Evolutionary conservation across 2,113 vertebrate genomes (phyloP).

Genomic region (Pteronura brasiliensis): DNA sequence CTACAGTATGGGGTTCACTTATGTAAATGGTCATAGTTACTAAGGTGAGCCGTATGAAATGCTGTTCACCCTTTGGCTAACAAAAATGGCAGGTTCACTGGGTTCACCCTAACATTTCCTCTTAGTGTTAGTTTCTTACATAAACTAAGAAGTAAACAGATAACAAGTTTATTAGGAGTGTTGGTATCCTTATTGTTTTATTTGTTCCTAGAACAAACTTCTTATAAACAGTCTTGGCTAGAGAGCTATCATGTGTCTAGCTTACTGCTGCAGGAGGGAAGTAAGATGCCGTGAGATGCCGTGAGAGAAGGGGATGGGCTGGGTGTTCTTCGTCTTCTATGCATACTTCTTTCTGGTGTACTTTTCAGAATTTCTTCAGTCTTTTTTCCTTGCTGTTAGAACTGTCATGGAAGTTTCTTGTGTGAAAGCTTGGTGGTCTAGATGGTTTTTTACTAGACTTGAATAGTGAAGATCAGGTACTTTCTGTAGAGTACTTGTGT

Average conservation of each 20-base stretch:
- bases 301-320: neutral
- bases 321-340: neutral
- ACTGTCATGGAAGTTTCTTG: neutral
- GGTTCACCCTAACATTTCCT: neutral
- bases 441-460: neutral
- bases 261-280: rapidly evolving
- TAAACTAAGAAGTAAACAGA: neutral
- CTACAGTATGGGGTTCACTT: neutral
- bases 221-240: neutral
- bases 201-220: neutral
- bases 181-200: slow-evolving; percentile 11
- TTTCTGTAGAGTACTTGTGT: neutral
- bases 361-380: neutral
- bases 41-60: neutral
- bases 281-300: neutral
- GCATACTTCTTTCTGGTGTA: neutral
- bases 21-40: neutral
- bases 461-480: neutral
- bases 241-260: neutral
- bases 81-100: neutral
- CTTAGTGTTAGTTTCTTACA: neutral
- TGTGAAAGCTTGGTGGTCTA: neutral
- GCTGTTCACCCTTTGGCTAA: neutral
- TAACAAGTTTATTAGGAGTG: neutral
- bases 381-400: neutral